Base-by-base conservation (phyloP, 2,113 vertebrate species). In the Gymnorhina tibicen region DNA sequence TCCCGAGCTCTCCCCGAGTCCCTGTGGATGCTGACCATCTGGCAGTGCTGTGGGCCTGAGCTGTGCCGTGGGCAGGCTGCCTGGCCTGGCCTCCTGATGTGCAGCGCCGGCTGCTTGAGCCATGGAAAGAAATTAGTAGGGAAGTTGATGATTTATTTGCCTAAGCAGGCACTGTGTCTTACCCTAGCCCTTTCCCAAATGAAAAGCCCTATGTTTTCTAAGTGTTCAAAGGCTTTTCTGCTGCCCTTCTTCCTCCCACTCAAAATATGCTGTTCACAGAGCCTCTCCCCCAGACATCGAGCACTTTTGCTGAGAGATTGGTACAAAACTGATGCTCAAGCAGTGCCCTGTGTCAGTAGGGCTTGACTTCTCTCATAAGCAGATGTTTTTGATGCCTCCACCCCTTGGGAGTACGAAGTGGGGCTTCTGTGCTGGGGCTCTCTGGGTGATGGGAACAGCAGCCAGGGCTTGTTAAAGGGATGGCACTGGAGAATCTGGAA, bases 91-190 rank as follows among this genome's bases (percentile, higher is more conserved):
- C 60, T 13, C 91, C 76, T 39, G 44, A 28, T 39, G 53, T 27
- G 41, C 72, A 70, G n/a, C 2, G 11, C 93, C 1, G 8, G 83
- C 85, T 94, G 64, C 72, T 90, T 97, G 96, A 97, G 89, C 95
- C 78, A 93, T 91, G 87, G 86, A 96, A 97, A 75, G 83, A 72
- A 74, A 93, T 93, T 60, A 55, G 58, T 70, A 35, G 69, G 90
- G 76, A 94, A 91, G 87, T 20, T 22, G n/a, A 78, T 67, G 46
- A 76, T 91, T 97, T 97, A 86, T 97, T 97, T 97, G 72, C 86
- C 56, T 72, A 30, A 89, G 35, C 67, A 83, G 64, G 28, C 70
- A 24, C 82, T 66, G 37, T 70, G 66, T 92, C 70, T 87, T 55
- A 52, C 50, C 52, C 10, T 42, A 83, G 49, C 37, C 52, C 62